These are phyloP conservation scores for Gallinago stenura DNA, from an alignment of 2,797 vertebrate species.

Conservation along the genomic window DNA sequence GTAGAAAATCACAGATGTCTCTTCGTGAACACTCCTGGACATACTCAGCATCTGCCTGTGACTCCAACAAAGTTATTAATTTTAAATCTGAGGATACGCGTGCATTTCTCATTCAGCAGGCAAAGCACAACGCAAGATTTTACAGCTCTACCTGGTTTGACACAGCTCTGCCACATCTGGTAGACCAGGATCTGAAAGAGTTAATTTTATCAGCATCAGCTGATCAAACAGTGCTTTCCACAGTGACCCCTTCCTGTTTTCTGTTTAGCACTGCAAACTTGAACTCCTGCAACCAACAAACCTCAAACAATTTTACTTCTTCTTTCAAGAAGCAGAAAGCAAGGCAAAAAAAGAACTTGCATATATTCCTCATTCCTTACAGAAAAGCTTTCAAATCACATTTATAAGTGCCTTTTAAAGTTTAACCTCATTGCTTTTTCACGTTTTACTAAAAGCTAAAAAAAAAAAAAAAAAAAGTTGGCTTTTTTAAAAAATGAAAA, in stretches of 20 bases:
- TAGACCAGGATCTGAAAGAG: constrained; percentile 8
- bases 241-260: constrained; percentile 79
- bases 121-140: background rate
- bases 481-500: background rate
- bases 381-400: background rate
- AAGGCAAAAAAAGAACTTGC: constrained; percentile 40
- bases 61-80: background rate
- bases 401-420: background rate
- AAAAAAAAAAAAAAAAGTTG: no score
- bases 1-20: background rate
- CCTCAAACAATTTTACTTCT: constrained; percentile 77
- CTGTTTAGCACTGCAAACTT: constrained; percentile 49
- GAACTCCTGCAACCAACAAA: constrained; percentile 57
- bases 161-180: background rate
- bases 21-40: background rate
- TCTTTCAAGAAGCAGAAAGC: constrained; percentile 67
- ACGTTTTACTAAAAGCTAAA: background rate
- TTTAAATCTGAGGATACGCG: accelerated
- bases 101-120: background rate
- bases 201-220: constrained; percentile 61
- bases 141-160: background rate
- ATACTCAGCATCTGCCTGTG: background rate
- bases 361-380: background rate
- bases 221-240: constrained; percentile 65
- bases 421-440: background rate